Percentiles rank a stretch among this genome's conserved stretches.
These are phyloP conservation scores for Dermolepida albohirtum DNA, from an alignment of 2,888 invertebrate species.

Conservation along the genomic window DNA sequence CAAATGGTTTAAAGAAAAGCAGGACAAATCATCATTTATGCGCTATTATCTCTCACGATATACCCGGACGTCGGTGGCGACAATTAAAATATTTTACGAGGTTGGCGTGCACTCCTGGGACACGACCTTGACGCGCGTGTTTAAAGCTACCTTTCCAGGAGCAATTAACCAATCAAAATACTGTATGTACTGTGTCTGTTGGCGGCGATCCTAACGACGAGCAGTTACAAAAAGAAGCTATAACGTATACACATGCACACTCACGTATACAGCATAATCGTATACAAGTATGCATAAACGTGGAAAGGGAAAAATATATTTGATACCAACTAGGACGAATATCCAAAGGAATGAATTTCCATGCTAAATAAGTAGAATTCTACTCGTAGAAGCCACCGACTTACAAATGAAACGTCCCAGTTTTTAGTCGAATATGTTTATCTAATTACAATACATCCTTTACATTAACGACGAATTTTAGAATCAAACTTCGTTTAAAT, in stretches of 20 bases:
- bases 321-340: constrained; percentile 9
- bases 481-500: too few species aligned
- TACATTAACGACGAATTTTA: too few species aligned
- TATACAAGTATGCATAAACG: not conserved
- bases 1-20: constrained; percentile 36
- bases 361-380: constrained; percentile 19
- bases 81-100: constrained; percentile 60
- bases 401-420: constrained; percentile 1
- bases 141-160: constrained; percentile 14
- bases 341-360: constrained; percentile 17
- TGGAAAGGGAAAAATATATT: constrained; percentile 17
- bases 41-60: constrained; percentile 55
- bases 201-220: constrained; percentile 19
- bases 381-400: constrained; percentile 2
- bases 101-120: constrained; percentile 53
- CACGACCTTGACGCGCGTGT: constrained; percentile 40
- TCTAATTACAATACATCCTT: too few species aligned
- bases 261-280: too few species aligned
- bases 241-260: not conserved
- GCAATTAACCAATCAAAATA: constrained; percentile 37
- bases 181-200: constrained; percentile 12
- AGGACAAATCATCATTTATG: constrained; percentile 54
- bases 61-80: constrained; percentile 43
- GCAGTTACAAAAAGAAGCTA: constrained; percentile 5
- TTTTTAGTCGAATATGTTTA: too few species aligned